Conservation (phyloP, 2,888 invertebrate genomes). For the Agrotis puta region DNA sequence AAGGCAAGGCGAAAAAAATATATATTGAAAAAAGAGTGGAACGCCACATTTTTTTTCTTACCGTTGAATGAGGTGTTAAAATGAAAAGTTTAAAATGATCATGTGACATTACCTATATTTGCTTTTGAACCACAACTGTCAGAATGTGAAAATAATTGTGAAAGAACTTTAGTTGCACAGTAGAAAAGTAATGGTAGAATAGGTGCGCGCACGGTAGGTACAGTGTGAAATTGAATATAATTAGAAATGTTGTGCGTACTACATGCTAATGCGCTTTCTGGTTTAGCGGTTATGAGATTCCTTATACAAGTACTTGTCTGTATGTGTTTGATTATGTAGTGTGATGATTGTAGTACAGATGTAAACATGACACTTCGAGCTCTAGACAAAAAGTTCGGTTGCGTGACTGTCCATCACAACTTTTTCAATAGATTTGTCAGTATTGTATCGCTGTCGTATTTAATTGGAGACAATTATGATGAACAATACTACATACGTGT, state of each 20-base stretch:
- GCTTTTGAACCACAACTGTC: neutral
- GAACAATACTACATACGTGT: neutral
- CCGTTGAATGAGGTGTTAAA: no score
- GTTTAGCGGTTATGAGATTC: constrained; percentile 57
- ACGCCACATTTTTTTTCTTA: no score
- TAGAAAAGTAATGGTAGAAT: constrained; percentile 34
- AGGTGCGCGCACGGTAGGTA: constrained; percentile 24
- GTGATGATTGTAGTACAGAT: constrained; percentile 18
- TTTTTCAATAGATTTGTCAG: neutral
- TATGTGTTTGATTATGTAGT: constrained; percentile 38
- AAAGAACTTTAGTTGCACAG: constrained; percentile 30
- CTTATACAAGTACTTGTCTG: constrained; percentile 13
- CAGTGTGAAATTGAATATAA: constrained; percentile 61
- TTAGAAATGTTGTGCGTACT: constrained; percentile 59
- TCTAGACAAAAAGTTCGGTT: neutral
- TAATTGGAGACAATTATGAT: neutral
- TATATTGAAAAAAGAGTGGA: no score
- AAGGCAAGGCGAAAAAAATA: no score
- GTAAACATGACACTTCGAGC: neutral
- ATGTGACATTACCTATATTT: neutral
- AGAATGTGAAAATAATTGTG: neutral
- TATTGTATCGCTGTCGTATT: neutral
- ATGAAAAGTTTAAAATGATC: no score
- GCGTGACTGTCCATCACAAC: neutral
- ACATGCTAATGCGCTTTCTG: constrained; percentile 63